Evolutionary conservation across 2,113 vertebrate genomes (phyloP), one percentile per base, ranked within the genome.

Genomic region (Dasyornis broadbenti): DNA sequence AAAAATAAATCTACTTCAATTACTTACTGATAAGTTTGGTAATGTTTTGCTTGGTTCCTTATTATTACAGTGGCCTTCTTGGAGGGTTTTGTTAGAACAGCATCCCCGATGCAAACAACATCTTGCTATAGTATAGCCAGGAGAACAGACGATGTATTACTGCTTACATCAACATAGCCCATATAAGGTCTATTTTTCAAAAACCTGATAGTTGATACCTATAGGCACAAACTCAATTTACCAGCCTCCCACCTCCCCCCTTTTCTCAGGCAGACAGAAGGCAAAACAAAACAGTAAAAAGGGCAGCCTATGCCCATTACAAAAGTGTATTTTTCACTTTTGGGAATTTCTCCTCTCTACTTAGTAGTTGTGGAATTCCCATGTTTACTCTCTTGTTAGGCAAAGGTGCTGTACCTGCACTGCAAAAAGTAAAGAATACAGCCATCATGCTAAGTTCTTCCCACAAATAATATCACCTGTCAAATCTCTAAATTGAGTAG

Each of bases 121-220:
- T 87, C 83, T 59, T 93, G 12, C 50, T 82, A 26, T 85, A 95
- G 68, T 79, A 92, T 95, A 92, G 69, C 52, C 76, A 90, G 61
- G 56, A 89, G 54, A 95, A 82, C 11, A 93, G 73, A 88, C 90
- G 50, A 70, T 56, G 20, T 42, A 57, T 57, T 96, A 86, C 42
- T 31, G 68, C 54, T 92, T 91, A 78, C 70, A 91, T 81, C 49
- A 80, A 42, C 73, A 70, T 12, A 40, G 45, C 61, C 50, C 12
- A 37, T 45, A 64, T 68, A 91, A 52, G 35, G 37, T 69, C 86
- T 86, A 60, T 40, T 47, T 96, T 71, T 71, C 52, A 64, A 59
- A 60, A 94, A 28, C 7, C 31, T 3, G 0, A 23, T 7, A 70
- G 5, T n/a, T 91, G 12, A n/a, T 33, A 54, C 19, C 33, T 79